phyloP scores from a whole-genome alignment of 2,113 vertebrate genomes.

The Bubalus kerabau region DNA sequence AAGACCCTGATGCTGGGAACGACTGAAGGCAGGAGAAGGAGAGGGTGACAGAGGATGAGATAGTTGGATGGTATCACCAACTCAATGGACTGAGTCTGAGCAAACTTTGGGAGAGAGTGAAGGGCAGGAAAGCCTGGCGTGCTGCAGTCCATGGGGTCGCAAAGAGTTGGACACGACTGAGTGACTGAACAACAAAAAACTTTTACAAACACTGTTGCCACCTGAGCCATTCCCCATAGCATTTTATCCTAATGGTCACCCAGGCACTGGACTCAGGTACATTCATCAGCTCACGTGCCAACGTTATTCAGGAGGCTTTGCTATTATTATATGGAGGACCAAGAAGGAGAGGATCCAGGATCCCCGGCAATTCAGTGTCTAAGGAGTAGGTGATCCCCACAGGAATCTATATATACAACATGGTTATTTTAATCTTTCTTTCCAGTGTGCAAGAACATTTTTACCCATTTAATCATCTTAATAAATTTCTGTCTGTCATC shows the following conservation, averaged over 20 bases:
- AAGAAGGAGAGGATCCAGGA: not conserved
- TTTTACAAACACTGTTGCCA: not conserved
- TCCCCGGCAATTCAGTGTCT: not conserved
- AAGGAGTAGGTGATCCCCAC: not conserved
- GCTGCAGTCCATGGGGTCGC: not conserved
- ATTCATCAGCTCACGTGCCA: not conserved
- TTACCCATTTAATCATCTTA: not conserved
- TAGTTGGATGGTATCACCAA: not conserved
- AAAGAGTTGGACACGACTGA: not conserved
- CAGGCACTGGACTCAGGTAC: not conserved
- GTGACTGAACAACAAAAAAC: not conserved
- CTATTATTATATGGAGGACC: not conserved
- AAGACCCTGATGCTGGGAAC: not conserved
- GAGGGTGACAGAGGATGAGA: not conserved
- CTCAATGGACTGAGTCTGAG: not conserved
- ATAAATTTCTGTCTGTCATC: slow-evolving; percentile 18
- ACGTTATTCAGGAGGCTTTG: not conserved
- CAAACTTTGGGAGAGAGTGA: not conserved
- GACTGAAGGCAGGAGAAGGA: not conserved
- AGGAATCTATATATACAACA: not conserved
- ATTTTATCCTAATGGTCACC: not conserved
- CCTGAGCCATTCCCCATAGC: not conserved
- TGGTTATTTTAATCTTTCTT: slow-evolving; percentile 5
- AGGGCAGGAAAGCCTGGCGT: not conserved
- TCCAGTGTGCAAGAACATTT: not conserved